These are phyloP conservation scores for Bothrops alternatus DNA, from an alignment of 2,797 vertebrate genomes.

Conservation along the genomic window DNA sequence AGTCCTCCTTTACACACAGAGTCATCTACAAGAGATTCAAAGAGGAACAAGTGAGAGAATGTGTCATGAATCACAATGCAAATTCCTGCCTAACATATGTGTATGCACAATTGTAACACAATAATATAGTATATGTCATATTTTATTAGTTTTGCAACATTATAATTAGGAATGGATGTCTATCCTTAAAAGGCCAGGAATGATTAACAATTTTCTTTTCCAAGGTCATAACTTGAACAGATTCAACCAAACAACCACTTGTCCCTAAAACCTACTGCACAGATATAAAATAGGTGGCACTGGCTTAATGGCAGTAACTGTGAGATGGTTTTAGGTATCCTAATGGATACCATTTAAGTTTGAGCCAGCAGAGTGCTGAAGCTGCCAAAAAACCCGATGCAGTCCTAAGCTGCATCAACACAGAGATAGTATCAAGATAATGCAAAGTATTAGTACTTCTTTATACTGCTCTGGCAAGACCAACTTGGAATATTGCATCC, in stretches of 20 bases:
- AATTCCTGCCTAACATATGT: background rate
- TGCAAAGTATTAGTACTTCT: too few relatives aligned
- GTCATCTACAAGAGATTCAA: background rate
- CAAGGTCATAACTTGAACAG: background rate
- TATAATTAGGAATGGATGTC: background rate
- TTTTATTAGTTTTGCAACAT: background rate
- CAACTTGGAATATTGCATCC: too few relatives aligned
- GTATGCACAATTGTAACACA: background rate
- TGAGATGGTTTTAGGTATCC: too few relatives aligned
- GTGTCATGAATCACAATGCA: background rate
- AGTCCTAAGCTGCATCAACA: too few relatives aligned
- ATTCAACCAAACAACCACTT: background rate
- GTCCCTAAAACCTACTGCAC: background rate
- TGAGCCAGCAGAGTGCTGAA: too few relatives aligned
- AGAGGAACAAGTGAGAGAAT: background rate
- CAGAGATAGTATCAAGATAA: too few relatives aligned
- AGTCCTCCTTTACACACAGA: background rate
- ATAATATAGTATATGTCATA: background rate
- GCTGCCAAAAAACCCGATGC: too few relatives aligned
- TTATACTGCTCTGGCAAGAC: too few relatives aligned
- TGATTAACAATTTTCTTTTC: background rate
- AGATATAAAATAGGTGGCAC: too few relatives aligned
- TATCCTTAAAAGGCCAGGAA: background rate
- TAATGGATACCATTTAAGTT: too few relatives aligned
- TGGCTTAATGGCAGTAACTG: too few relatives aligned